Evolutionary conservation across 2,797 vertebrate species (phyloP).

Genomic region (Sarcoramphus papa): DNA sequence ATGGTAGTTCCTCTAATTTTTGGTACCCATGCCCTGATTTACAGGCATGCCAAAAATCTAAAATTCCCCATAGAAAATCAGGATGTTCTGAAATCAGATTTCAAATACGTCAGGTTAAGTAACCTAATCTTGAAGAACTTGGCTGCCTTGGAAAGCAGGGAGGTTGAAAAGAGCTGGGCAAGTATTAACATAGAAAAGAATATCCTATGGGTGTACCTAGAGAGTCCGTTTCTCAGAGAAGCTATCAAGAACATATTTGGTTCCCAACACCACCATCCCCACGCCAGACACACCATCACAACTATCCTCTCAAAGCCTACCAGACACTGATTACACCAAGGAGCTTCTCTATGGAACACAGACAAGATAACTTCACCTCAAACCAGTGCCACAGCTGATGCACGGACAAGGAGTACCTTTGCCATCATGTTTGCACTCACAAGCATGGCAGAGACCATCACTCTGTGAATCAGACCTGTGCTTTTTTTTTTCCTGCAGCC

Average conservation of each 20-base stretch:
- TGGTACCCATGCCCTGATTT: neutral
- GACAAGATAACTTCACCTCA: neutral
- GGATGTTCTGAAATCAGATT: neutral
- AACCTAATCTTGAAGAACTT: neutral
- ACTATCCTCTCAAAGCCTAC: neutral
- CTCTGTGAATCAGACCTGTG: neutral
- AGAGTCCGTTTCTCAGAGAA: neutral
- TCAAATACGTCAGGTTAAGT: neutral
- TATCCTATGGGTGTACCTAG: neutral
- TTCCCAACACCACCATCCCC: neutral
- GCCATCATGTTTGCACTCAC: neutral
- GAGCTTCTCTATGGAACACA: neutral
- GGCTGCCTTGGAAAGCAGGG: neutral
- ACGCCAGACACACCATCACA: neutral
- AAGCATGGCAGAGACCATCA: neutral
- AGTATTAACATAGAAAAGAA: neutral
- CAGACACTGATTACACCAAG: neutral
- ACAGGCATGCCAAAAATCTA: neutral
- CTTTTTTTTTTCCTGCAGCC: neutral
- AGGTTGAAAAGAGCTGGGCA: neutral
- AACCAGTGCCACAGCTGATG: neutral
- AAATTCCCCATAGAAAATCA: neutral
- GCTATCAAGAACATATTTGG: neutral
- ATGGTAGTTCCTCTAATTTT: neutral
- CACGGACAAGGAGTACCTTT: neutral